These are phyloP conservation scores for Caenorhabditis wallacei DNA, from an alignment of 2,888 invertebrate genomes.

Conservation along the genomic window DNA sequence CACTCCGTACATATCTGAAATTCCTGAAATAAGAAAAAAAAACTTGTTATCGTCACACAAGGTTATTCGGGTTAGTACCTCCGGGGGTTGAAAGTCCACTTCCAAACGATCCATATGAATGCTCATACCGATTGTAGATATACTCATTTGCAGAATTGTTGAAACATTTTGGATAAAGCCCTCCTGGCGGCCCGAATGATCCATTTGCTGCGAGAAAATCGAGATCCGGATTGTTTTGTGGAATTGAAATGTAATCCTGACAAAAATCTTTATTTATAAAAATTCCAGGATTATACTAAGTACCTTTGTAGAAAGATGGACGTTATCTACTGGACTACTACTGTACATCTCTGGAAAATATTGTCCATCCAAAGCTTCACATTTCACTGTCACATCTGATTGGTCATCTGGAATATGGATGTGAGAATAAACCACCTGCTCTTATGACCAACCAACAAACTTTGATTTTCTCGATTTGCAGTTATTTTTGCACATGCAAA, in stretches of 20 bases:
- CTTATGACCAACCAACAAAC: constrained; percentile 64
- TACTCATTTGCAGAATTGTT: constrained; percentile 74
- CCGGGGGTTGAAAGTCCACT: constrained; percentile 72
- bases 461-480: constrained; percentile 67
- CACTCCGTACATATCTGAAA: constrained; percentile 69
- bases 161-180: constrained; percentile 74
- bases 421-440: background rate
- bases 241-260: constrained; percentile 82
- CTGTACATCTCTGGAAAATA: constrained; percentile 81
- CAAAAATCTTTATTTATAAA: constrained; percentile 8
- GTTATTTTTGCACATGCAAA: constrained; percentile 60
- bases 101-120: constrained; percentile 74
- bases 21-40: constrained; percentile 55
- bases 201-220: constrained; percentile 77
- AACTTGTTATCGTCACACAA: constrained; percentile 31
- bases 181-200: constrained; percentile 63
- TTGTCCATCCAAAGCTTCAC: constrained; percentile 81
- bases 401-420: constrained; percentile 74
- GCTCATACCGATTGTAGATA: constrained; percentile 72
- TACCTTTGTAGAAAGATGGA: constrained; percentile 75
- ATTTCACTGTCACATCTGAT: constrained; percentile 82
- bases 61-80: constrained; percentile 59
- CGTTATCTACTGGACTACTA: constrained; percentile 73
- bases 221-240: constrained; percentile 83
- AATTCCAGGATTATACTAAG: background rate